Evolutionary conservation across 2,113 vertebrate genomes (phyloP).

Genomic region (Delphinapterus leucas): DNA sequence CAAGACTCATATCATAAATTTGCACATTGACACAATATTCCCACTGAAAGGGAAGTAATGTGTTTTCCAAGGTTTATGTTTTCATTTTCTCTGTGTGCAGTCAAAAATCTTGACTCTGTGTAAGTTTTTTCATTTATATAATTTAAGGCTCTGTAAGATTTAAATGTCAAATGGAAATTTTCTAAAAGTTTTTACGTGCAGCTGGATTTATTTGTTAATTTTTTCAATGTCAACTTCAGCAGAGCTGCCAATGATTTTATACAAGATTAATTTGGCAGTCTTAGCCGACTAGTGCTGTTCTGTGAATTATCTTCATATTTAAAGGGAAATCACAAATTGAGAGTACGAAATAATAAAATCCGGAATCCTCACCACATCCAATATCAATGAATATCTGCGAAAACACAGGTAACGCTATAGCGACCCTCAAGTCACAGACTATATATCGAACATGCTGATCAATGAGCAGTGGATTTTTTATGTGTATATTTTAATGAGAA

Average conservation of each 20-base stretch:
- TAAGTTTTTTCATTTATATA: background rate
- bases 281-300: background rate
- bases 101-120: background rate
- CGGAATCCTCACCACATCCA: background rate
- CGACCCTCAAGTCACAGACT: background rate
- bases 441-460: rapidly evolving
- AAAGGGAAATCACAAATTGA: background rate
- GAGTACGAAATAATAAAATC: background rate
- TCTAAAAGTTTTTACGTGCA: background rate
- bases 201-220: background rate
- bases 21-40: background rate
- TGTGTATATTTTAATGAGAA: background rate
- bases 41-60: background rate
- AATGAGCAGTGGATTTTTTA: background rate
- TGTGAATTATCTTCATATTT: background rate
- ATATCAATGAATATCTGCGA: background rate
- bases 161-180: slow-evolving; percentile 36
- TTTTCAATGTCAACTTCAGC: background rate
- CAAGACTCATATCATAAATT: background rate
- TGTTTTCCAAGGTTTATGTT: background rate
- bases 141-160: background rate
- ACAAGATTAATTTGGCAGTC: background rate
- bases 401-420: background rate
- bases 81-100: background rate
- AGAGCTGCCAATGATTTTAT: background rate